These are phyloP conservation scores for Drosophila virilis DNA, from an alignment of 1,140 invertebrate species.

Conservation along the genomic window DNA sequence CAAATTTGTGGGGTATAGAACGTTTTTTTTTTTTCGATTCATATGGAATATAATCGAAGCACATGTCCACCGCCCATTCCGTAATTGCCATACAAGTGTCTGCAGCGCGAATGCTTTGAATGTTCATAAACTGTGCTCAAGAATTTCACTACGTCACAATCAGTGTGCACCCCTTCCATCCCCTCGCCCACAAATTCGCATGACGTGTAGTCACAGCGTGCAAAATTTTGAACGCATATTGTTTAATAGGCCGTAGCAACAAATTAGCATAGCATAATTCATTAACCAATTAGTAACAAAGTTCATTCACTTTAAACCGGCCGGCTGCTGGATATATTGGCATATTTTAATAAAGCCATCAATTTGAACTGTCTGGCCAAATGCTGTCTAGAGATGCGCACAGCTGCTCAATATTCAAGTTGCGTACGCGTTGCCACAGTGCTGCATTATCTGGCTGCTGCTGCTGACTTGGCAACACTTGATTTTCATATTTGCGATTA, in stretches of 20 bases:
- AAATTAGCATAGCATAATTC: constrained; percentile 38
- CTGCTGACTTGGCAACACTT: constrained; percentile 31
- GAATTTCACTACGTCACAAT: constrained; percentile 6
- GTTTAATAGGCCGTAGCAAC: constrained; percentile 11
- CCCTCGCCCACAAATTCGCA: constrained; percentile 1
- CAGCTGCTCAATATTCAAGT: constrained; percentile 4
- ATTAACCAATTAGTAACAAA: constrained; percentile 37
- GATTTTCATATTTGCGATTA: constrained; percentile 18
- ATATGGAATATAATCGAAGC: constrained; percentile 2
- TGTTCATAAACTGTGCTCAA: neutral
- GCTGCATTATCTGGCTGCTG: constrained; percentile 12
- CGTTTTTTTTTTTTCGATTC: neutral
- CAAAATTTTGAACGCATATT: constrained; percentile 17
- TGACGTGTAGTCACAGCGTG: constrained; percentile 34
- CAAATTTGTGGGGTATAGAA: neutral
- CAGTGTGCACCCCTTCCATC: constrained; percentile 19
- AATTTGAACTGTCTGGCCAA: constrained; percentile 2
- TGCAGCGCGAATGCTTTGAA: constrained; percentile 1
- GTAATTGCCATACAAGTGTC: neutral
- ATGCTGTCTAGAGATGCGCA: neutral
- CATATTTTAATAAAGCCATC: neutral
- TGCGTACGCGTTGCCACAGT: constrained; percentile 4
- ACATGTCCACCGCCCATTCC: constrained; percentile 3
- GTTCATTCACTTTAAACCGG: constrained; percentile 49
- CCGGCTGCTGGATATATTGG: constrained; percentile 7